Evolutionary conservation across 2,113 vertebrate genomes (phyloP).

Genomic region (Rostratula benghalensis): DNA sequence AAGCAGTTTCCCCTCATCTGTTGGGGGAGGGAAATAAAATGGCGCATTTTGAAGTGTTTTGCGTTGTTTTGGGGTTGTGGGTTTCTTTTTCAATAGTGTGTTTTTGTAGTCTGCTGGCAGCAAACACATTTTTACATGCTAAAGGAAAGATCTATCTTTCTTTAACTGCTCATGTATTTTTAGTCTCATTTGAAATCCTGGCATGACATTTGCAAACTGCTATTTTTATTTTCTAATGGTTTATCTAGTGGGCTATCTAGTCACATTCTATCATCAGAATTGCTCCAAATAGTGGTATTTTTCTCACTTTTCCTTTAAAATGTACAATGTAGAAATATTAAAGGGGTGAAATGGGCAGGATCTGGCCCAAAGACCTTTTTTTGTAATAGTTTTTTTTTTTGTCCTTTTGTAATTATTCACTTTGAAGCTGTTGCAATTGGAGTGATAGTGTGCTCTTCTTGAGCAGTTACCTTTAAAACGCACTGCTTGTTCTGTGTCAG

Average conservation of each 20-base stretch:
- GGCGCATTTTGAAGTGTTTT: not conserved
- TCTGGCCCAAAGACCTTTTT: not conserved
- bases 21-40: not conserved
- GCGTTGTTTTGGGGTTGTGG: not conserved
- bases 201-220: not conserved
- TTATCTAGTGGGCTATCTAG: not conserved
- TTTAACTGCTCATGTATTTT: not conserved
- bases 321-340: not conserved
- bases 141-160: not conserved
- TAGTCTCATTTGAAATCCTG: not conserved
- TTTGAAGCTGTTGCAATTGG: not conserved
- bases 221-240: not conserved
- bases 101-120: not conserved
- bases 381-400: too few relatives aligned
- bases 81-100: not conserved
- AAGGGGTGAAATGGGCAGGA: not conserved
- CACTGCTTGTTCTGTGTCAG: fast-evolving
- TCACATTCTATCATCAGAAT: not conserved
- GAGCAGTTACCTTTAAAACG: not conserved
- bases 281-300: not conserved
- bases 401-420: not conserved
- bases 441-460: not conserved
- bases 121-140: not conserved
- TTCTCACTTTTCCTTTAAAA: not conserved
- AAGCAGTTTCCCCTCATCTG: not conserved